These are phyloP conservation scores for Hybos culiciformis DNA, from an alignment of 2,888 invertebrate genomes.

Conservation along the genomic window DNA sequence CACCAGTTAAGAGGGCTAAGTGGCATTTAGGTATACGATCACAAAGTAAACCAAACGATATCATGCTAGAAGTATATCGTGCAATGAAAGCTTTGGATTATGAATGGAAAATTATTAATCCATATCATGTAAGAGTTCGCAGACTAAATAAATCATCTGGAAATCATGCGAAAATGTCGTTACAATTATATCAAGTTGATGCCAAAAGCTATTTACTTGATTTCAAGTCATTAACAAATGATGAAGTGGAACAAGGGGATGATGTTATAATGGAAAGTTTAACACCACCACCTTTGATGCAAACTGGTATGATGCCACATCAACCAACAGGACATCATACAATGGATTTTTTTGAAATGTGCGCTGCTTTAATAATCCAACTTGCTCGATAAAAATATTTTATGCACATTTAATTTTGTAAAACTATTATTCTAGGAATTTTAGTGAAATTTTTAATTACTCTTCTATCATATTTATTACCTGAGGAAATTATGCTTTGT, in stretches of 20 bases:
- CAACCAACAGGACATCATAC: slow-evolving; percentile 72
- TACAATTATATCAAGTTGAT: slow-evolving; percentile 98
- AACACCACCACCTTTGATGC: slow-evolving; percentile 29
- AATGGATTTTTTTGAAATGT: slow-evolving; percentile 99
- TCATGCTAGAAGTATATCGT: slow-evolving; percentile 98
- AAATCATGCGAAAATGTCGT: slow-evolving; percentile 88
- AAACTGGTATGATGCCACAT: slow-evolving; percentile 26
- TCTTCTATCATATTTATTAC: too few species aligned
- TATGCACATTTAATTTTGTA: too few species aligned
- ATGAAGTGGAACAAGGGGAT: slow-evolving; percentile 46
- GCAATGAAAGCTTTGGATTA: slow-evolving; percentile 98
- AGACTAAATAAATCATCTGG: slow-evolving; percentile 72
- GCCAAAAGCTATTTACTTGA: slow-evolving; percentile 94
- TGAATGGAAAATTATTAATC: slow-evolving; percentile 98
- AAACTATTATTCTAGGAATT: too few species aligned
- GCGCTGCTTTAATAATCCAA: slow-evolving; percentile 94
- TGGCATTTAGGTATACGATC: slow-evolving; percentile 99
- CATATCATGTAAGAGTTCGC: slow-evolving; percentile 91
- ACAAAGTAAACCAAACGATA: slow-evolving; percentile 97
- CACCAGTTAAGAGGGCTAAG: slow-evolving; percentile 85
- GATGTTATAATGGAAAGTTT: slow-evolving; percentile 36
- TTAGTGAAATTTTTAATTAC: too few species aligned
- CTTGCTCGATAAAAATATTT: slow-evolving; percentile 66
- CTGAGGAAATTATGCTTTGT: too few species aligned
- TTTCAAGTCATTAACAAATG: slow-evolving; percentile 86